Conservation (phyloP, 1,140 invertebrate genomes). For the Metopolophium dirhodum region DNA sequence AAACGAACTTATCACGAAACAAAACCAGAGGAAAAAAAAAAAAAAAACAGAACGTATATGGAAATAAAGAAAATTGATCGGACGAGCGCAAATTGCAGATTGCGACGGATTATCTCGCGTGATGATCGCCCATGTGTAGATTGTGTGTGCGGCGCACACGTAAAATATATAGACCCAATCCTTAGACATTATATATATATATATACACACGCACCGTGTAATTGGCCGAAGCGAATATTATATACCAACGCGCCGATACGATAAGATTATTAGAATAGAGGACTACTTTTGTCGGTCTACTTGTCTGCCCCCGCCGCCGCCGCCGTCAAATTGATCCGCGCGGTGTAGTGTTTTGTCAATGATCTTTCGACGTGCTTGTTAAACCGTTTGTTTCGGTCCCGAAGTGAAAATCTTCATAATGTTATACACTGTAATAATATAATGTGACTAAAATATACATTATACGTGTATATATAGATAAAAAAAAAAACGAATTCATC, state of each 20-base stretch:
- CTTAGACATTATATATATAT: not conserved
- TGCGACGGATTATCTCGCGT: conserved; percentile 28
- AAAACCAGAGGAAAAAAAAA: not conserved
- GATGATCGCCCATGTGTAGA: conserved; percentile 38
- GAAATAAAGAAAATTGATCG: not conserved
- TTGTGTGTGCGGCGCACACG: not conserved
- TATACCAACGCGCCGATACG: not conserved
- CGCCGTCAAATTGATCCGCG: not conserved
- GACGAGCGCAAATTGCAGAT: conserved; percentile 38
- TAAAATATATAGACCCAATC: not conserved
- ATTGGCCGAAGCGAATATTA: conserved; percentile 49
- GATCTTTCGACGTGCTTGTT: conserved; percentile 54
- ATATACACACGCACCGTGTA: not conserved
- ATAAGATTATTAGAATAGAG: conserved; percentile 28
- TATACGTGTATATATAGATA: not conserved
- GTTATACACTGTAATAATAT: conserved; percentile 24
- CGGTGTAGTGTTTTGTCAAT: conserved; percentile 14
- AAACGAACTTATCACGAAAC: conserved; percentile 43
- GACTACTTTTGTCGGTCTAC: conserved; percentile 30
- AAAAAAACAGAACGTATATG: not conserved
- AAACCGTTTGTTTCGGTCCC: conserved; percentile 35
- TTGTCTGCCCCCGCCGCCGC: not conserved
- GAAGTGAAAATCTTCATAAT: conserved; percentile 9
- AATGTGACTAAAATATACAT: not conserved
- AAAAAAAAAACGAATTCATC: not conserved